phyloP scores from a whole-genome alignment of 2,888 invertebrate genomes.

The Beris morrisii region DNA sequence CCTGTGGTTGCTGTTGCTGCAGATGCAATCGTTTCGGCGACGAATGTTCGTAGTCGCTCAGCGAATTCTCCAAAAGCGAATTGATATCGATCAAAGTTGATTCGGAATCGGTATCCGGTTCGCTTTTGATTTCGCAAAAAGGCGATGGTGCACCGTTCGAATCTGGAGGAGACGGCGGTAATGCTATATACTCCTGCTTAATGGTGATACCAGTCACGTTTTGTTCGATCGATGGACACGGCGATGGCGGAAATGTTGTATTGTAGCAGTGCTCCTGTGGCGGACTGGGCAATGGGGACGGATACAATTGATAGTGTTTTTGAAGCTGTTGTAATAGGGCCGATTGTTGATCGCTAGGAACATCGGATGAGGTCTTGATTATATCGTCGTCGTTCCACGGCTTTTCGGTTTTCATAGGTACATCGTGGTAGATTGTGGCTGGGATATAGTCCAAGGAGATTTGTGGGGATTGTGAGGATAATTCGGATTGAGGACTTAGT shows the following conservation, averaged over 20 bases:
- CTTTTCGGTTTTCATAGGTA: slow-evolving; percentile 53
- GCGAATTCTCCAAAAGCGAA: slow-evolving; percentile 46
- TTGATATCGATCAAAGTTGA: slow-evolving; percentile 51
- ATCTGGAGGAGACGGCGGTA: slow-evolving; percentile 64
- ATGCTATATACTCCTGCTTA: slow-evolving; percentile 59
- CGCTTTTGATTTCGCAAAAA: slow-evolving; percentile 55
- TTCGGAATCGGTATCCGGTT: slow-evolving; percentile 54
- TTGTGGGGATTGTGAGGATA: slow-evolving; percentile 37
- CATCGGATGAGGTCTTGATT: slow-evolving; percentile 34
- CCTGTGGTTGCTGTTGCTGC: slow-evolving; percentile 55
- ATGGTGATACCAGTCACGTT: slow-evolving; percentile 45
- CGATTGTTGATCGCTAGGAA: slow-evolving; percentile 32
- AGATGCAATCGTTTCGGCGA: slow-evolving; percentile 10
- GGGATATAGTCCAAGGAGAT: slow-evolving; percentile 45
- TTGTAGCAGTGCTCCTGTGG: slow-evolving; percentile 45
- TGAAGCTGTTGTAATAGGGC: slow-evolving; percentile 43
- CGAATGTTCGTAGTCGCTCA: slow-evolving; percentile 39
- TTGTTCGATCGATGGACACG: slow-evolving; percentile 52
- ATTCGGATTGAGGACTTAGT: slow-evolving; percentile 57
- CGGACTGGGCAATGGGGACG: slow-evolving; percentile 53
- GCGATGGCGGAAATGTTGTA: slow-evolving; percentile 44
- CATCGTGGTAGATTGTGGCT: slow-evolving; percentile 44
- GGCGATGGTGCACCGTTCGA: slow-evolving; percentile 62
- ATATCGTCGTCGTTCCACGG: slow-evolving; percentile 45
- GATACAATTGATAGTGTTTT: slow-evolving; percentile 44